Conservation (phyloP, 2,113 vertebrate species). For the Pandion haliaetus region DNA sequence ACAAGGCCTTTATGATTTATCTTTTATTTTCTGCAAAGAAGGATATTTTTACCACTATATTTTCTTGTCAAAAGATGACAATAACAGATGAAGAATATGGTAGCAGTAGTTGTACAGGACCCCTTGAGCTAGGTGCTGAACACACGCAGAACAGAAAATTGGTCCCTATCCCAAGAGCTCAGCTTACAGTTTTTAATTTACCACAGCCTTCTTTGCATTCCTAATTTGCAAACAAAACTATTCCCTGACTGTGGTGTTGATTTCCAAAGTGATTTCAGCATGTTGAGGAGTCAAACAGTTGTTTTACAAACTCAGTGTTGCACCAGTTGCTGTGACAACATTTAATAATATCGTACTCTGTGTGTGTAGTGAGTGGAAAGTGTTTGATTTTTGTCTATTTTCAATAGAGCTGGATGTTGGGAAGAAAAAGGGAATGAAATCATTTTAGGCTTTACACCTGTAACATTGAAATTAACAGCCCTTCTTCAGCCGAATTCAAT, state of each 20-base stretch:
- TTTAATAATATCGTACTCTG: constrained; percentile 51
- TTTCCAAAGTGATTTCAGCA: constrained; percentile 48
- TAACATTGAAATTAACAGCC: background rate
- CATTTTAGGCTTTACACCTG: background rate
- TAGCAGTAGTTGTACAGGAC: background rate
- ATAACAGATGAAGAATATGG: background rate
- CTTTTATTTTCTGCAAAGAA: background rate
- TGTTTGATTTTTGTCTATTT: constrained; percentile 37
- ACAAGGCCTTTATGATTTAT: background rate
- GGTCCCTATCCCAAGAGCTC: constrained; percentile 15
- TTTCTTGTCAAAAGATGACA: background rate
- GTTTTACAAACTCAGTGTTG: constrained; percentile 46
- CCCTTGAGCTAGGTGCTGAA: background rate
- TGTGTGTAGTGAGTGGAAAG: constrained; percentile 19
- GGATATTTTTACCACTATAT: background rate
- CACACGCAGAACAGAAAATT: constrained; percentile 1
- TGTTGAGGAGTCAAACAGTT: constrained; percentile 53
- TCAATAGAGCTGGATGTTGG: background rate
- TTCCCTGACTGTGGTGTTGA: constrained; percentile 15
- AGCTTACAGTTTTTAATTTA: constrained; percentile 63
- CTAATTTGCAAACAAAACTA: constrained; percentile 67
- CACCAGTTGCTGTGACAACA: constrained; percentile 70
- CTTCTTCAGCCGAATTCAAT: background rate
- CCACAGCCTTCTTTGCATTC: constrained; percentile 64
- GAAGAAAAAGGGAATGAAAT: constrained; percentile 10